Evolutionary conservation across 2,888 invertebrate genomes (phyloP).

Genomic region (Monopis laevigella): DNA sequence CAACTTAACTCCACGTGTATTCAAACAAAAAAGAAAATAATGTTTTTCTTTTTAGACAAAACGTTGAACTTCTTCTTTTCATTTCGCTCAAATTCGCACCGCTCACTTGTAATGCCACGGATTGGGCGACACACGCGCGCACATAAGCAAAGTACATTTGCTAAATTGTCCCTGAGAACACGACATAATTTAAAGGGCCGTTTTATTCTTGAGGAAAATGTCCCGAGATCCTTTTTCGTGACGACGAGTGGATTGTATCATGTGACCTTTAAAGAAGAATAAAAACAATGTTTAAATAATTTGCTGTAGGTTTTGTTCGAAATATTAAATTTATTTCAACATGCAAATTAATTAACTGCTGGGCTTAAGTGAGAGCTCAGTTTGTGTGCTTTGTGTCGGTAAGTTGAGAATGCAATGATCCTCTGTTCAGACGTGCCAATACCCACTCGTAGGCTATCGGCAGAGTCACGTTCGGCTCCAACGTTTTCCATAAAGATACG

Average conservation of each 20-base stretch:
- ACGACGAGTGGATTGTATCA: no score
- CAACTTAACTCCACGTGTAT: neutral
- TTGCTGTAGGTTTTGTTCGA: no score
- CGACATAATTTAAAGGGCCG: conserved; percentile 43
- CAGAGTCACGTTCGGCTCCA: neutral
- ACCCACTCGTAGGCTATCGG: neutral
- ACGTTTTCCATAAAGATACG: neutral
- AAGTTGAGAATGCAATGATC: no score
- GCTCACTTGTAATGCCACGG: conserved; percentile 1
- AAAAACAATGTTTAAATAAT: no score
- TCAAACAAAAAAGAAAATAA: neutral
- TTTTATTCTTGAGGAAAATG: conserved; percentile 8
- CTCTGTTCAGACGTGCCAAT: no score
- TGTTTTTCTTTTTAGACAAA: conserved; percentile 4
- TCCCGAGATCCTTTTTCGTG: no score
- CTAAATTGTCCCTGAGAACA: conserved; percentile 52
- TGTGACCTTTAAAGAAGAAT: no score
- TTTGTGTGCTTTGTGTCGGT: no score
- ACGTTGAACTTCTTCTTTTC: neutral
- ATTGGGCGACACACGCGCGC: conserved; percentile 2
- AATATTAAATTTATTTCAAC: no score
- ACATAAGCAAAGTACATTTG: conserved; percentile 42
- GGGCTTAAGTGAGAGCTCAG: no score
- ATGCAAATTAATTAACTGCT: no score
- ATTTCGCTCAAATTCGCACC: conserved; percentile 6